Evolutionary conservation across 2,113 vertebrate genomes (phyloP).

Genomic region (Sander lucioperca): DNA sequence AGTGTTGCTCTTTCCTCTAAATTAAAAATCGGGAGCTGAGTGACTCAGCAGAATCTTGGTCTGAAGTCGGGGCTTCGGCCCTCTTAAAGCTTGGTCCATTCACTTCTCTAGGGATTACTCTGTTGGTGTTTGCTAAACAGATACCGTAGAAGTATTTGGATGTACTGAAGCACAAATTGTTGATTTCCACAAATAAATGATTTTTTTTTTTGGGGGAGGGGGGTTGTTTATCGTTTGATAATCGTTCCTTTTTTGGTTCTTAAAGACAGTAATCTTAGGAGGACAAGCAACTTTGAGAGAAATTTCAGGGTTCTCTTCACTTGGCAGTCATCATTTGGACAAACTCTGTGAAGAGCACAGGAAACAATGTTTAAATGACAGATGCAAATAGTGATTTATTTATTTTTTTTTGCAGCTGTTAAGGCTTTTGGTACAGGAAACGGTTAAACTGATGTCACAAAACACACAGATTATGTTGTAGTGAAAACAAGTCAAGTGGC

Average conservation of each 20-base stretch:
- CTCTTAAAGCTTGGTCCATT: conserved; percentile 87
- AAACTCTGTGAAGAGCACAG: conserved; percentile 85
- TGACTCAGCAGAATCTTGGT: conserved; percentile 77
- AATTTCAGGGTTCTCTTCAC: conserved; percentile 82
- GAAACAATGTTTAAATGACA: conserved; percentile 1
- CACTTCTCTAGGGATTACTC: conserved; percentile 86
- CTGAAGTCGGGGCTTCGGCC: conserved; percentile 81
- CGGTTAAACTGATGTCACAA: no score
- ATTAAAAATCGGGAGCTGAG: conserved; percentile 71
- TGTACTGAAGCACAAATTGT: conserved; percentile 80
- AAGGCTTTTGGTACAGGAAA: neutral
- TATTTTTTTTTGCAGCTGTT: neutral
- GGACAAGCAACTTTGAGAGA: conserved; percentile 85
- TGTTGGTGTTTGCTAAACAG: conserved; percentile 82
- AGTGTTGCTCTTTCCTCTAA: conserved; percentile 75
- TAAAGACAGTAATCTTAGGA: conserved; percentile 85
- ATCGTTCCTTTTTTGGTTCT: conserved; percentile 76
- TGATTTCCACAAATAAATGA: conserved; percentile 75
- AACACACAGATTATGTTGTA: neutral
- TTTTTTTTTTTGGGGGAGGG: conserved; percentile 54
- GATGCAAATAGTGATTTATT: neutral
- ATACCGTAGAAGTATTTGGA: conserved; percentile 79
- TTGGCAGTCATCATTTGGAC: conserved; percentile 97
- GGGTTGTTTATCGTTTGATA: conserved; percentile 66
- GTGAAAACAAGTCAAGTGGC: neutral